Conservation (phyloP, 2,113 vertebrate species). For the Rallus limicola region DNA sequence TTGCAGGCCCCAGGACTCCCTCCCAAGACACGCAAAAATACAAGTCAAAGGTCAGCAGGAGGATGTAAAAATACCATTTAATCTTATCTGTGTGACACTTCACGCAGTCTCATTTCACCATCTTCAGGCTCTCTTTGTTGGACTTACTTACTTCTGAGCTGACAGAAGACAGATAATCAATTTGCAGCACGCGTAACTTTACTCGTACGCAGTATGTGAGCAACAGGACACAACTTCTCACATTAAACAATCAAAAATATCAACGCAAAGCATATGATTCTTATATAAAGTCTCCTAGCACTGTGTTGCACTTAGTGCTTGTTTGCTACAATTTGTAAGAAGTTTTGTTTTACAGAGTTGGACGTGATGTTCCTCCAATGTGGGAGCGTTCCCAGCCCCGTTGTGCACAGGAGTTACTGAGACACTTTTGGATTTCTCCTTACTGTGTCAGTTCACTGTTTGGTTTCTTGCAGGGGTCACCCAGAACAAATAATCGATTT, state of each 20-base stretch:
- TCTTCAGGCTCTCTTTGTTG: constrained; percentile 35
- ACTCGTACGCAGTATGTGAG: rapidly evolving
- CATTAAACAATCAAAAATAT: not conserved
- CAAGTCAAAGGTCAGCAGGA: constrained; percentile 73
- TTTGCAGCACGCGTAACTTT: not conserved
- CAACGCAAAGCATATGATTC: rapidly evolving
- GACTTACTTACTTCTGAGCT: constrained; percentile 35
- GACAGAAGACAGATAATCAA: not conserved
- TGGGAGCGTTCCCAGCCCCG: not conserved
- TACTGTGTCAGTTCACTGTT: not conserved
- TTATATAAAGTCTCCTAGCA: not conserved
- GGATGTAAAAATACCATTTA: constrained; percentile 78
- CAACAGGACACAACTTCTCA: not conserved
- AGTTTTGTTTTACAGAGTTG: not conserved
- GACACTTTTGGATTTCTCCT: not conserved
- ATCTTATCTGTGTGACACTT: constrained; percentile 72
- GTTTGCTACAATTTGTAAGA: not conserved
- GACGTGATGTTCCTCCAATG: not conserved
- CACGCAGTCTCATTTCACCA: constrained; percentile 51
- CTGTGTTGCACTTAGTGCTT: not conserved
- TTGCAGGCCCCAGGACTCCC: constrained; percentile 58
- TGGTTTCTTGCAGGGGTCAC: not conserved
- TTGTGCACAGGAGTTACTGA: not conserved
- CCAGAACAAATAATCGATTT: not conserved
- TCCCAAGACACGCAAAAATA: constrained; percentile 69